Conservation (phyloP, 2,113 vertebrate genomes). For the Galeopterus variegatus region DNA sequence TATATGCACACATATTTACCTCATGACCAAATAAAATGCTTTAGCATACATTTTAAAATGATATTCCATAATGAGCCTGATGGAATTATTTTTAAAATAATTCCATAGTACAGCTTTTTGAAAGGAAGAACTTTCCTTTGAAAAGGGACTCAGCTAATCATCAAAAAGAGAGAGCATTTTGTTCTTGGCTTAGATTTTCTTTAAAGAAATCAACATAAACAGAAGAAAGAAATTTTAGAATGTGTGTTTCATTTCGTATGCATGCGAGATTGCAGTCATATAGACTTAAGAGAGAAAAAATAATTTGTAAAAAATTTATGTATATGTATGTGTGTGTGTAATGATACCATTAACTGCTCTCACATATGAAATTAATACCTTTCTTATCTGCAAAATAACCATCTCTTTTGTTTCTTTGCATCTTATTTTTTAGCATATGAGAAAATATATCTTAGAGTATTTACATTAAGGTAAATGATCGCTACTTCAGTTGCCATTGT, state of each 20-base stretch:
- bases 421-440: background rate
- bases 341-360: background rate
- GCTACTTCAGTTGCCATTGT: background rate
- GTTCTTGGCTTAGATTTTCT: slow-evolving; percentile 51
- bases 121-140: slow-evolving; percentile 59
- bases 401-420: background rate
- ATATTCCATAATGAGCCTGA: slow-evolving; percentile 11
- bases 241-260: background rate
- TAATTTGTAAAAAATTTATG: background rate
- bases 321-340: background rate
- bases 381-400: background rate
- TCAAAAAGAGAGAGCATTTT: slow-evolving; percentile 47
- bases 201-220: slow-evolving; percentile 48
- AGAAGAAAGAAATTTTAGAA: slow-evolving; percentile 60
- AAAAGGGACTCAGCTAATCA: slow-evolving; percentile 60
- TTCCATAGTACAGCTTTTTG: slow-evolving; percentile 49
- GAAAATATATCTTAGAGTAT: background rate
- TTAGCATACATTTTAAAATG: slow-evolving; percentile 38
- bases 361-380: background rate
- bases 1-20: background rate
- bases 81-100: slow-evolving; percentile 67
- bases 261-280: background rate
- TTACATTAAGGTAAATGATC: background rate
- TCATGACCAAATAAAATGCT: slow-evolving; percentile 11
- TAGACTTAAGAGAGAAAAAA: background rate